A percentile compares a stretch with the other conserved stretches of the same genome.
Evolutionary conservation across 2,113 vertebrate species (phyloP).

Genomic region (Carollia perspicillata): DNA sequence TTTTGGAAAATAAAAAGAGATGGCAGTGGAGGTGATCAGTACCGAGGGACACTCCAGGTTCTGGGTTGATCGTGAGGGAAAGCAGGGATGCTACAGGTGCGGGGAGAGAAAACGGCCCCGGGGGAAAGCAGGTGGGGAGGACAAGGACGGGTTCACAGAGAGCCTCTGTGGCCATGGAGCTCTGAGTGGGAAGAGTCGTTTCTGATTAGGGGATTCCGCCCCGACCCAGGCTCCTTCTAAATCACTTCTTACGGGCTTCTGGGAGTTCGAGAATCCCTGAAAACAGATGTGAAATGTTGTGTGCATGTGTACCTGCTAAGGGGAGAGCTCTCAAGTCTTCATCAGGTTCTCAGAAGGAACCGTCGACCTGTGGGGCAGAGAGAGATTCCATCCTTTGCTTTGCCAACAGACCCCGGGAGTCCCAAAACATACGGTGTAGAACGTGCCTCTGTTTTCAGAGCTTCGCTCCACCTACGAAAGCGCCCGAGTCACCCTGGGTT

Average conservation of each 20-base stretch:
- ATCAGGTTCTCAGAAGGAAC: neutral
- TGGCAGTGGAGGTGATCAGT: neutral
- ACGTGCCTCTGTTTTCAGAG: neutral
- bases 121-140: neutral
- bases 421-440: neutral
- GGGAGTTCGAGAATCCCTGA: neutral
- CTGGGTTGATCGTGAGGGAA: neutral
- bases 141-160: neutral
- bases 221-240: neutral
- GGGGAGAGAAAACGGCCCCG: neutral
- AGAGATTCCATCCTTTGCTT: neutral
- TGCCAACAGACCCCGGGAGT: neutral
- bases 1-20: neutral
- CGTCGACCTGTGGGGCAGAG: neutral
- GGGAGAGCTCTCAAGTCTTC: neutral
- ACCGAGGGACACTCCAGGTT: neutral
- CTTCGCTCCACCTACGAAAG: neutral
- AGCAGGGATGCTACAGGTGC: neutral
- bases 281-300: neutral
- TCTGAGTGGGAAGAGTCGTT: neutral
- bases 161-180: neutral
- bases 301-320: neutral
- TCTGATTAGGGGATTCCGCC: neutral
- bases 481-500: neutral
- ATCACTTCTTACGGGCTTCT: neutral